Evolutionary conservation across 2,113 vertebrate species (phyloP), one percentile per base, ranked within the genome.

Genomic region (Leptobrachium ailaonicum): DNA sequence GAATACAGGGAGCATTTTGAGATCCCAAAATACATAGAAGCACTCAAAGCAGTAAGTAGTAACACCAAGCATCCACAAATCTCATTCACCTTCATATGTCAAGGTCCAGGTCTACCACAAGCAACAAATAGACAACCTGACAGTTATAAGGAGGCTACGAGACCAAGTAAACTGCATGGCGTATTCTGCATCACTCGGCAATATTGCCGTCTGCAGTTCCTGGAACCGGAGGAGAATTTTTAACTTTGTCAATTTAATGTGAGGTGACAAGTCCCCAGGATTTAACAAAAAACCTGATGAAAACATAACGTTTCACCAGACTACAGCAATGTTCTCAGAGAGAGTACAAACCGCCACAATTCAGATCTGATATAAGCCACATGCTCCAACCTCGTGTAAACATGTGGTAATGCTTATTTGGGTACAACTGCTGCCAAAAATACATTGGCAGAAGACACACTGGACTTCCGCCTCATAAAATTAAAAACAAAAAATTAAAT

Each of bases 391-490:
- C 6, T 70, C 44, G n/a, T 20, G 41, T 71, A 71, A 71, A 41
- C 58, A 79, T 40, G 58, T 72, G 68, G 58, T 64, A 79, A 63
- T 72, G 58, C 56, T 72, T 47, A 53, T 71, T 78, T 41, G 20
- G 32, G 56, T 64, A 12, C 41, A 71, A 20, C 11, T 1, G 13
- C 66, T 53, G 76, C 76, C 76, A 79, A 79, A 71, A 43, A 71
- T 79, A 8, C 14, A 50, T 40, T 72, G 58, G 68, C 76, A 53
- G 13, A 63, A 64, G 20, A 41, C 76, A 69, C 32, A 20, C 56
- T 71, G 69, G 68, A 79, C 76, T 71, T 71, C 68, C 58, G 58
- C 58, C 68, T 63, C 58, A 53, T 32, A 53, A 71, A 79, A 71
- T 50, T 58, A 14, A 41, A 50, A 50, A 50, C 47, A 50, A 50